Base-by-base conservation (phyloP, 2,888 invertebrate species). In the Cancer borealis region DNA sequence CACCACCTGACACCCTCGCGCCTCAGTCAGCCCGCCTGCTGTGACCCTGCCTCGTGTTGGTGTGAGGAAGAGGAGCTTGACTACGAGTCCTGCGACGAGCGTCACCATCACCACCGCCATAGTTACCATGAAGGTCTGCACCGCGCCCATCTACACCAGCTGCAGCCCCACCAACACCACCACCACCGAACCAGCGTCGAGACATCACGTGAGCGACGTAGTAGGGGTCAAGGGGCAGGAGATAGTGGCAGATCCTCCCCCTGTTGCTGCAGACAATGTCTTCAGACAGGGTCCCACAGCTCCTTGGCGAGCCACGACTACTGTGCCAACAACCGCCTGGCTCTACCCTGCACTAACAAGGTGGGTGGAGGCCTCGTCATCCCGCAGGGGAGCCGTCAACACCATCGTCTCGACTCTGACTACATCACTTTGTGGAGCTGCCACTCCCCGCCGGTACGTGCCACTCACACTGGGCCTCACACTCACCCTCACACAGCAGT, bases 91-190 rank as follows among this genome's bases (percentile, higher is more conserved):
- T 93, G 95, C 49, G 95, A 95, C 47, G 95, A 94, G 60, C 95
- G 93, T 49, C 73, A 90, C 26, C 93, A 94, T 46, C 94, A 95
- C 87, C 94, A 94, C 49, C 92, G 95, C 17, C 95, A 95, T 91
- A 95, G 95, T 88, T 95, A 95, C 88, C 95, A 95, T 73, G 95
- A 95, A 46, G 95, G 95, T n/a, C 92, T 95, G n/a, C 95, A 95
- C 47, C 94, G 91, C 54, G 94, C 95, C 30, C 95, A 95, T 73
- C 93, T 95, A 21, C 93, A 92, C 49, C 92, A 54, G 30, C 93
- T 79, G 39, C 95, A 90, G 49, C 79, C 92, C 17, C 93, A 93
- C 54, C 79, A 84, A 26, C 92, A 87, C 66, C 89, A 66, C 26
- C 87, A 87, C 17, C 90, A 66, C 49, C 91, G 73, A 45, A 5